phyloP scores from a whole-genome alignment of 2,113 vertebrate genomes.

The Isichthys henryi region DNA sequence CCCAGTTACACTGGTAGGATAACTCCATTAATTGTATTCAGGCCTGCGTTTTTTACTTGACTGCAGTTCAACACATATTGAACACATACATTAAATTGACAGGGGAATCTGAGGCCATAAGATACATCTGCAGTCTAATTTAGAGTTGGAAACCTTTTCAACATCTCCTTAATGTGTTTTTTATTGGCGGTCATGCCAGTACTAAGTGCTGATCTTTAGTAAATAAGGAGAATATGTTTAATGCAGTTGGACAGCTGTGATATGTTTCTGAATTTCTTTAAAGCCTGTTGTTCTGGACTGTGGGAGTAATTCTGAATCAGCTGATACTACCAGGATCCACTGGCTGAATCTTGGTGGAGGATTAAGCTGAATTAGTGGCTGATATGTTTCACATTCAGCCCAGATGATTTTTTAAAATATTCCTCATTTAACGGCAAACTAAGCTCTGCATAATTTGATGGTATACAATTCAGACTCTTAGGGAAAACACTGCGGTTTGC shows the following conservation, averaged over 20 bases:
- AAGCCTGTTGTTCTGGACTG: not conserved
- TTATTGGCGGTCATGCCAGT: conserved; percentile 54
- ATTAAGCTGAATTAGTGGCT: not conserved
- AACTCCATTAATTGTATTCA: conserved; percentile 62
- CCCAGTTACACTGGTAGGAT: conserved; percentile 59
- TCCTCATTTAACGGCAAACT: not conserved
- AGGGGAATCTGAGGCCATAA: conserved; percentile 46
- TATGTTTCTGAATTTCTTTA: not conserved
- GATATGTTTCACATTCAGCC: not conserved
- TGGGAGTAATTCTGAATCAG: not conserved
- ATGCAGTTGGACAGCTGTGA: not conserved
- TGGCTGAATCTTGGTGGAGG: not conserved
- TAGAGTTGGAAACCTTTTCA: conserved; percentile 47
- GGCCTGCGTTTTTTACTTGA: conserved; percentile 60
- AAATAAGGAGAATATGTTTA: conserved; percentile 44
- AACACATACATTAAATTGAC: conserved; percentile 64
- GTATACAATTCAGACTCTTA: not conserved
- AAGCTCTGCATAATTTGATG: not conserved
- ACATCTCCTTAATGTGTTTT: conserved; percentile 52
- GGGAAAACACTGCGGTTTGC: not conserved
- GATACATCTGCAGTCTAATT: conserved; percentile 55
- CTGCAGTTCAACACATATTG: conserved; percentile 51
- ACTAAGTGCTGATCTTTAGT: conserved; percentile 39
- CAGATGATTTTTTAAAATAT: not conserved
- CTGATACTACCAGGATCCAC: not conserved